Percentiles rank a stretch among this genome's conserved stretches.
Evolutionary conservation across 2,113 vertebrate genomes (phyloP).

Genomic region (Xenopus laevis): DNA sequence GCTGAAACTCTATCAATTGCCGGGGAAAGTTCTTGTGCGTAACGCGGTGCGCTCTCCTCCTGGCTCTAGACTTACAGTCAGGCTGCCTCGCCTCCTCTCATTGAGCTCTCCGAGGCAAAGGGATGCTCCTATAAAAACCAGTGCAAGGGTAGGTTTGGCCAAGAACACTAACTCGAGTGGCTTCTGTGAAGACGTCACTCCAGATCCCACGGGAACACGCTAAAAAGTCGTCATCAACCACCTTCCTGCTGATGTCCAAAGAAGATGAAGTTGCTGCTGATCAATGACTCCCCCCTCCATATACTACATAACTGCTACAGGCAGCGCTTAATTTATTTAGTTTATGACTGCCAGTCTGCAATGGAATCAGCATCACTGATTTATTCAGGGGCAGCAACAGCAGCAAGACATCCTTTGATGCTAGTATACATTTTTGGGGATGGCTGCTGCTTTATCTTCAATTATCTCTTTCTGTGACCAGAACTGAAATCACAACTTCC

Average conservation of each 20-base stretch:
- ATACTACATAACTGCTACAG: conserved; percentile 13
- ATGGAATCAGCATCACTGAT: conserved; percentile 20
- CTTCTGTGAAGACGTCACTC: conserved; percentile 75
- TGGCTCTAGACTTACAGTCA: conserved; percentile 48
- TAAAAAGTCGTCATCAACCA: conserved; percentile 62
- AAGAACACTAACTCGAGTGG: conserved; percentile 44
- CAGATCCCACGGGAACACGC: conserved; percentile 64
- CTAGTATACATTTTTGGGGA: too few species aligned
- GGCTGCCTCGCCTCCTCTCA: conserved; percentile 38
- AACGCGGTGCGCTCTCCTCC: background rate
- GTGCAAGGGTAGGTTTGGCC: conserved; percentile 38
- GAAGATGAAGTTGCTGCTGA: conserved; percentile 61
- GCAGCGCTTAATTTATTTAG: conserved; percentile 33
- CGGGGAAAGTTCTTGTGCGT: conserved; percentile 21
- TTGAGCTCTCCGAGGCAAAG: conserved; percentile 50
- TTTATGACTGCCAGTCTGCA: conserved; percentile 18
- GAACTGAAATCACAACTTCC: too few species aligned
- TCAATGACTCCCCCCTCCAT: conserved; percentile 50
- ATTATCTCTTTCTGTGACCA: too few species aligned
- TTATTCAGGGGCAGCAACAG: background rate
- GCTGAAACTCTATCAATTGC: conserved; percentile 52
- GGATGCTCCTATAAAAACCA: conserved; percentile 40
- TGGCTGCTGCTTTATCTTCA: too few species aligned
- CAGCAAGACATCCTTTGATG: background rate
- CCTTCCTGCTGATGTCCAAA: conserved; percentile 60